A percentile compares a stretch with the other conserved stretches of the same genome.
Evolutionary conservation across 2,888 invertebrate genomes (phyloP).

Genomic region (Lutraria lutraria): DNA sequence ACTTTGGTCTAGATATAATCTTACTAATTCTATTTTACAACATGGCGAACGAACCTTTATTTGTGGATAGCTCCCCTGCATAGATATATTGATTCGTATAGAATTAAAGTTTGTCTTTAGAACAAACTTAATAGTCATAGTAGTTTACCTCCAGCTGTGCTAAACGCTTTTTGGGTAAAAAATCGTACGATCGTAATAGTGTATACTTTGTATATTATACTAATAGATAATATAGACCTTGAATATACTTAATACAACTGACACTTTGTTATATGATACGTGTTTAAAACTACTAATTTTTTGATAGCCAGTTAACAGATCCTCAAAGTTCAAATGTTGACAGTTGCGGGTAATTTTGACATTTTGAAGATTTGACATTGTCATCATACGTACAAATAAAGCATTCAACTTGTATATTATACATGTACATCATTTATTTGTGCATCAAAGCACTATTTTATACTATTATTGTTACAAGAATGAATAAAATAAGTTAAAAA

Average conservation of each 20-base stretch:
- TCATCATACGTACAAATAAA: too few species aligned
- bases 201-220: background rate
- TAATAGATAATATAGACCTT: background rate
- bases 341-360: background rate
- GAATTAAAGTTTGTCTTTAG: constrained; percentile 52
- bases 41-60: constrained; percentile 32
- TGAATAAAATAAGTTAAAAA: too few species aligned
- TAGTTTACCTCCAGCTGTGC: constrained; percentile 49
- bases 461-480: too few species aligned
- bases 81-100: constrained; percentile 47
- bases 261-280: background rate
- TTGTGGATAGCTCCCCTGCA: constrained; percentile 45
- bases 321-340: background rate
- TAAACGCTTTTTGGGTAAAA: constrained; percentile 37
- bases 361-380: too few species aligned
- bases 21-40: constrained; percentile 50
- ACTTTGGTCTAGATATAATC: background rate
- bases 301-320: background rate
- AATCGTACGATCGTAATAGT: constrained; percentile 44
- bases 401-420: too few species aligned
- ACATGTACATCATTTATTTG: too few species aligned
- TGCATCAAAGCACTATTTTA: too few species aligned
- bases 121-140: constrained; percentile 46
- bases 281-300: background rate
- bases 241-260: constrained; percentile 17